These are phyloP conservation scores for Argyra leucocephala DNA, from an alignment of 2,888 invertebrate genomes.

Conservation along the genomic window DNA sequence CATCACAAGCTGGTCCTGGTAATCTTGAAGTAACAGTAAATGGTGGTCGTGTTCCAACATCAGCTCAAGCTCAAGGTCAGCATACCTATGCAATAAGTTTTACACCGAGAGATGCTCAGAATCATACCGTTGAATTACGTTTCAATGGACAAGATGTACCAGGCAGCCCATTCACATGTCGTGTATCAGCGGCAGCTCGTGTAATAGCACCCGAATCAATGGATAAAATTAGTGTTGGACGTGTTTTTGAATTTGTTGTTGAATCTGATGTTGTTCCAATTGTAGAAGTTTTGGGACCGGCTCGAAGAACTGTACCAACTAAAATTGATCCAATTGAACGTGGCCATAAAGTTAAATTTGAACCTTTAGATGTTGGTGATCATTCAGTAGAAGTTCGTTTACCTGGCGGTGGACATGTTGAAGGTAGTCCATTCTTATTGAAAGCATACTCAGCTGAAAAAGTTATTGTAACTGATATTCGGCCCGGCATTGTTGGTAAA, in stretches of 20 bases:
- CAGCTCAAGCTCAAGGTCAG: constrained; percentile 92
- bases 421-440: constrained; percentile 89
- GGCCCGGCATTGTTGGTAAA: constrained; percentile 80
- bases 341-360: constrained; percentile 58
- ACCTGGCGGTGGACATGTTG: constrained; percentile 67
- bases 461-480: constrained; percentile 90
- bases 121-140: constrained; percentile 86
- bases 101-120: constrained; percentile 81
- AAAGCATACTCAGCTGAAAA: constrained; percentile 93
- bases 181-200: constrained; percentile 66
- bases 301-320: constrained; percentile 59
- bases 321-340: constrained; percentile 43
- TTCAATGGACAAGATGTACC: constrained; percentile 96
- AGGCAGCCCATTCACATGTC: constrained; percentile 51
- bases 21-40: constrained; percentile 98
- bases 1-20: constrained; percentile 95
- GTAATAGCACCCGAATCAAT: constrained; percentile 74
- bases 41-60: constrained; percentile 91
- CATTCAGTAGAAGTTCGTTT: constrained; percentile 72
- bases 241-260: constrained; percentile 73
- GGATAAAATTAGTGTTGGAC: constrained; percentile 82
- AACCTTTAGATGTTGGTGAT: constrained; percentile 84
- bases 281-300: constrained; percentile 71
- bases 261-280: constrained; percentile 75
- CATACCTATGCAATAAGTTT: constrained; percentile 96